Evolutionary conservation across 2,888 invertebrate genomes (phyloP).

Genomic region (Metalampra italica): DNA sequence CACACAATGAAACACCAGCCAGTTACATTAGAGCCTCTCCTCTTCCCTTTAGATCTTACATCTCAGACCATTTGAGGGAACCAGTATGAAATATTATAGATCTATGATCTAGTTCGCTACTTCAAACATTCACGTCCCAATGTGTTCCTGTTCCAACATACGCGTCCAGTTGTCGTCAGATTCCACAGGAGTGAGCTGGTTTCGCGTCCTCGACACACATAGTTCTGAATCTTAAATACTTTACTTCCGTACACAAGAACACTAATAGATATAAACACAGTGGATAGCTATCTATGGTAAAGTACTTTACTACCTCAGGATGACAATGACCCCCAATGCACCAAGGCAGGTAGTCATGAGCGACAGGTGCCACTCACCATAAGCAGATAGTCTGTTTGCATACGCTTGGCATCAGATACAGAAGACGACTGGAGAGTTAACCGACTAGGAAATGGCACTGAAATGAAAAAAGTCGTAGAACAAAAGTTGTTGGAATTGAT

Average conservation of each 20-base stretch:
- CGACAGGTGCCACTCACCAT: too few species aligned
- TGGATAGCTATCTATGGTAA: too few species aligned
- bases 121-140: not conserved
- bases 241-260: not conserved
- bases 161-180: not conserved
- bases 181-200: not conserved
- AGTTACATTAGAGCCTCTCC: slow-evolving; percentile 13
- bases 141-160: too few species aligned
- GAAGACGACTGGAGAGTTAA: too few species aligned
- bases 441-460: too few species aligned
- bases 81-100: not conserved
- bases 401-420: too few species aligned
- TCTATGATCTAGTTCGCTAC: not conserved
- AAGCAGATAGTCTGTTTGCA: too few species aligned
- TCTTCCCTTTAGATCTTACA: slow-evolving; percentile 1
- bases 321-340: too few species aligned
- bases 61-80: not conserved
- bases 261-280: not conserved
- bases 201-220: not conserved
- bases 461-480: too few species aligned
- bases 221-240: not conserved
- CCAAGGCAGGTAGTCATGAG: too few species aligned
- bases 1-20: slow-evolving; percentile 7
- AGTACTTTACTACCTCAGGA: too few species aligned
- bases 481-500: too few species aligned